Evolutionary conservation across 2,888 invertebrate genomes (phyloP).

Genomic region (Cheilosia grossa): DNA sequence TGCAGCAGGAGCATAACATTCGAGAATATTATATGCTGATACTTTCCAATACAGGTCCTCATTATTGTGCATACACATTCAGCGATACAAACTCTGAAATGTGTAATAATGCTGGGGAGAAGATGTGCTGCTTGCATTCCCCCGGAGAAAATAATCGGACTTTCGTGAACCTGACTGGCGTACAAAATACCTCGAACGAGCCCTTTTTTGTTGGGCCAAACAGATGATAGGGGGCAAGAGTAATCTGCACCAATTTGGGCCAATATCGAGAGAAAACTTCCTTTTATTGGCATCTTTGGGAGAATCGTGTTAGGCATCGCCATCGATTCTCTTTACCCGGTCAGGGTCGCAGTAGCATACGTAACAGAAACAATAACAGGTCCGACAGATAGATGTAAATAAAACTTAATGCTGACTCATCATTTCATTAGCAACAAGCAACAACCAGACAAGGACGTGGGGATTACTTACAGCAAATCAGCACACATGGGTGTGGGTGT

Average conservation of each 20-base stretch:
- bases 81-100: background rate
- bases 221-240: background rate
- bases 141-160: conserved; percentile 26
- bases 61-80: conserved; percentile 1
- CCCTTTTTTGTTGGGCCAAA: conserved; percentile 1
- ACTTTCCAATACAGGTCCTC: background rate
- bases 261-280: conserved; percentile 58
- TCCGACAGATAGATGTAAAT: conserved; percentile 61
- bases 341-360: conserved; percentile 32
- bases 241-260: conserved; percentile 62
- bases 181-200: conserved; percentile 36
- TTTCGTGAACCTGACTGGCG: conserved; percentile 36
- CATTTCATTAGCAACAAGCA: conserved; percentile 59
- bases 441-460: too few relatives aligned
- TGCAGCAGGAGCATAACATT: background rate
- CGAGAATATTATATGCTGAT: background rate
- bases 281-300: conserved; percentile 55
- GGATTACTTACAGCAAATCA: conserved; percentile 4
- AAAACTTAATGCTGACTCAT: conserved; percentile 62
- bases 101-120: background rate
- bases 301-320: conserved; percentile 41
- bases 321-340: conserved; percentile 40
- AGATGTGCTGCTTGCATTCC: conserved; percentile 2
- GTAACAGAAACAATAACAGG: conserved; percentile 22
- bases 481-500: background rate